Percentiles rank a stretch among this genome's conserved stretches.
Conservation (phyloP, 2,113 vertebrate species). For the Pomatorhinus ruficollis region DNA sequence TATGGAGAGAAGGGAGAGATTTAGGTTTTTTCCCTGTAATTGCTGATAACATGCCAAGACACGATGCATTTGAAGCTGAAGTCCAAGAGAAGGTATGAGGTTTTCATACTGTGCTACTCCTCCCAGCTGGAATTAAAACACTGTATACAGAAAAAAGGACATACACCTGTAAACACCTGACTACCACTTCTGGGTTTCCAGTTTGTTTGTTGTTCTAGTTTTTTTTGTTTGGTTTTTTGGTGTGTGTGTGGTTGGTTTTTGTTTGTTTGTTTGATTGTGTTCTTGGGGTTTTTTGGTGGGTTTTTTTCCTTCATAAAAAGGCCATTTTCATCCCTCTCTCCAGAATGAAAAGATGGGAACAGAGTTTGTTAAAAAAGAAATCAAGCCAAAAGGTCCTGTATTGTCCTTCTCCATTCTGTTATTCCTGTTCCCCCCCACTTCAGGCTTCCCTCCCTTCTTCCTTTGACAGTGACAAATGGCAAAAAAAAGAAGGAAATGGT, state of each 20-base stretch:
- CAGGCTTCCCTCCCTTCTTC: background rate
- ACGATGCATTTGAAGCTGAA: background rate
- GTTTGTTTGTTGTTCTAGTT: background rate
- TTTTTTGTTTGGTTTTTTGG: background rate
- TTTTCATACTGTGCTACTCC: background rate
- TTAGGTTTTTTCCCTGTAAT: background rate
- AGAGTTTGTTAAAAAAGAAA: background rate
- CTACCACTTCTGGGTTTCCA: background rate
- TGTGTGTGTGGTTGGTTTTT: too few species aligned
- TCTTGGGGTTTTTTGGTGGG: background rate
- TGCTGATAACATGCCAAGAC: background rate
- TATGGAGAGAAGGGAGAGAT: background rate
- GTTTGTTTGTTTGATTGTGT: background rate
- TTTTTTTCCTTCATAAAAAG: background rate
- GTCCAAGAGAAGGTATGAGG: background rate
- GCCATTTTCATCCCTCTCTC: background rate
- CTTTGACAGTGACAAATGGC: background rate
- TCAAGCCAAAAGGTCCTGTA: background rate
- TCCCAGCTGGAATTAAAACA: background rate
- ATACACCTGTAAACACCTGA: background rate
- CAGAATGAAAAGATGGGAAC: background rate
- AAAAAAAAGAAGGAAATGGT: background rate
- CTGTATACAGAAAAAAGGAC: background rate
- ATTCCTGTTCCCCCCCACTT: background rate
- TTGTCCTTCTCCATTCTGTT: background rate